Conservation (phyloP, 2,797 vertebrate species). For the Coluber constrictor region DNA sequence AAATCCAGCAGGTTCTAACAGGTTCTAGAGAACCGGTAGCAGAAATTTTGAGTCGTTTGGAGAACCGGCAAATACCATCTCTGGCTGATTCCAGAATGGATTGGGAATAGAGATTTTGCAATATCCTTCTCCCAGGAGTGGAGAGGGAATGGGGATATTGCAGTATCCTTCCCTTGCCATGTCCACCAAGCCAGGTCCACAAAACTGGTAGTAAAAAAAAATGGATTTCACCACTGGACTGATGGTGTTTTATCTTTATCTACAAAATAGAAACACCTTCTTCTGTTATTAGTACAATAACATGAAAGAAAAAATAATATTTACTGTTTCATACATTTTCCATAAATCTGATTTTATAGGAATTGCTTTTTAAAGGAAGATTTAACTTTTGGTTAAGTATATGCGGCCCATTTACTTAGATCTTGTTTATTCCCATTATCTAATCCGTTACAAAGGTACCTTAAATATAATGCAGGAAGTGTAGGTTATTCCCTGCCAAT, state of each 20-base stretch:
- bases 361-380: not conserved
- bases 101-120: too few species aligned
- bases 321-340: not conserved
- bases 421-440: not conserved
- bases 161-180: too few species aligned
- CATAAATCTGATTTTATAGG: not conserved
- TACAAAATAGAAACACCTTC: not conserved
- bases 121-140: too few species aligned
- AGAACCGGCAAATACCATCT: too few species aligned
- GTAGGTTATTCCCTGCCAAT: not conserved
- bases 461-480: not conserved
- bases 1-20: too few species aligned
- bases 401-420: not conserved
- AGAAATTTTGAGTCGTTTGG: too few species aligned
- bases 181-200: too few species aligned
- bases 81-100: too few species aligned
- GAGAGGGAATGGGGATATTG: too few species aligned
- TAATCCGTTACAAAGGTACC: not conserved
- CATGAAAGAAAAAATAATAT: not conserved
- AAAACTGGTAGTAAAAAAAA: too few species aligned
- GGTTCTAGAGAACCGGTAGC: too few species aligned
- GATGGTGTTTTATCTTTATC: not conserved
- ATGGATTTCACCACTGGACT: too few species aligned
- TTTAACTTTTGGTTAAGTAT: not conserved
- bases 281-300: not conserved